Evolutionary conservation across 2,888 invertebrate genomes (phyloP).

Genomic region (Himalopsyche japonica): DNA sequence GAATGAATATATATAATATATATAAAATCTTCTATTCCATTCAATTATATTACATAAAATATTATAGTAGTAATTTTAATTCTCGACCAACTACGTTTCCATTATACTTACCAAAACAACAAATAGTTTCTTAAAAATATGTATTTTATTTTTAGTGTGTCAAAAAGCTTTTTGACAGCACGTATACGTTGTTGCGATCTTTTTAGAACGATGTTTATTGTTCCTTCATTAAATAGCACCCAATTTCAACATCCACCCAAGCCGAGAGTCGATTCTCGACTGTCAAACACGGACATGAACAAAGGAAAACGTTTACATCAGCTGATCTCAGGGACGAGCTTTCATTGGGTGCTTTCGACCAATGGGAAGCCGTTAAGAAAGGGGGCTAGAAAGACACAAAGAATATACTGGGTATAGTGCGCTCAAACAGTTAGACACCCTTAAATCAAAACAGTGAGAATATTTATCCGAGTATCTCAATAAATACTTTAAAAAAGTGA

Average conservation of each 20-base stretch:
- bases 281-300: conserved; percentile 11
- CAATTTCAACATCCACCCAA: neutral
- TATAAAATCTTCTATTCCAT: too few relatives aligned
- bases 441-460: neutral
- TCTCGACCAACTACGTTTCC: too few relatives aligned
- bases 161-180: neutral
- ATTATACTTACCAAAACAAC: too few relatives aligned
- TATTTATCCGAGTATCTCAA: neutral
- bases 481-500: neutral
- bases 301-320: conserved; percentile 20
- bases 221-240: neutral
- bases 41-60: too few relatives aligned
- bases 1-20: too few relatives aligned
- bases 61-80: too few relatives aligned
- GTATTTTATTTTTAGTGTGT: neutral
- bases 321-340: conserved; percentile 7
- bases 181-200: neutral
- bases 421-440: neutral
- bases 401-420: conserved; percentile 12
- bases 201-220: neutral
- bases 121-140: too few relatives aligned
- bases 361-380: conserved; percentile 11
- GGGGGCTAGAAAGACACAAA: conserved; percentile 27
- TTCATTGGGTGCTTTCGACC: conserved; percentile 17
- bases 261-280: neutral